Evolutionary conservation across 2,113 vertebrate species (phyloP), one percentile per base, ranked within the genome.

Genomic region (Microcebus lehilahytsara): DNA sequence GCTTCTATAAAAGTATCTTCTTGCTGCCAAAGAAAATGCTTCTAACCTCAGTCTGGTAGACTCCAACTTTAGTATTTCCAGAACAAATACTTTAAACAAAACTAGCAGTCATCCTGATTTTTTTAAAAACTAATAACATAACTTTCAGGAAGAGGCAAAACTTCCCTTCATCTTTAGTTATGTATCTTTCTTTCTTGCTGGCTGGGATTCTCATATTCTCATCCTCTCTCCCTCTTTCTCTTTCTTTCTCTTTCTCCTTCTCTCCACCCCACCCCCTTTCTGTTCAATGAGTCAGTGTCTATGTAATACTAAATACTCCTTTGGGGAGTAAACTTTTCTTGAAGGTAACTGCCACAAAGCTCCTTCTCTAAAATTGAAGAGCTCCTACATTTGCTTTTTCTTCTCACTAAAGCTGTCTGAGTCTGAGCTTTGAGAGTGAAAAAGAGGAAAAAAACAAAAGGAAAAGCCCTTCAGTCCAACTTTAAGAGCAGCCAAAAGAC

Each of bases 231-330:
- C 97, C 96, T 96, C 97, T 98, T 25, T 9, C 96, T 22, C 98
- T 56, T 95, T 85, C 98, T 97, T 96, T 96, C 97, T 98, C 34
- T 6, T 96, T n/a, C 98, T 93, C 87, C 72, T 97, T 98, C 97
- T 98, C 96, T 96, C 77, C 97, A 97, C 97, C 98, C 46, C 46
- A 49, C 97, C 96, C 95, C 97, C 98, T 27, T 8, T n/a, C 98
- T 94, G 96, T 97, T 98, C 98, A 79, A 96, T 98, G 98, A 98
- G 97, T 98, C 98, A 98, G 98, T 98, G 97, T 98, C 98, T 98
- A 94, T 97, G 97, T 98, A 98, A 98, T 98, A 98, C 99, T 99
- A 98, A 99, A 98, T 98, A 98, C 98, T 99, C 98, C 99, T 99
- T 95, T 98, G 98, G 99, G 99, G 99, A 98, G 97, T 98, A 99